Evolutionary conservation across 2,797 vertebrate genomes (phyloP), one percentile per base, ranked within the genome.

Genomic region (Caiman crocodilus): DNA sequence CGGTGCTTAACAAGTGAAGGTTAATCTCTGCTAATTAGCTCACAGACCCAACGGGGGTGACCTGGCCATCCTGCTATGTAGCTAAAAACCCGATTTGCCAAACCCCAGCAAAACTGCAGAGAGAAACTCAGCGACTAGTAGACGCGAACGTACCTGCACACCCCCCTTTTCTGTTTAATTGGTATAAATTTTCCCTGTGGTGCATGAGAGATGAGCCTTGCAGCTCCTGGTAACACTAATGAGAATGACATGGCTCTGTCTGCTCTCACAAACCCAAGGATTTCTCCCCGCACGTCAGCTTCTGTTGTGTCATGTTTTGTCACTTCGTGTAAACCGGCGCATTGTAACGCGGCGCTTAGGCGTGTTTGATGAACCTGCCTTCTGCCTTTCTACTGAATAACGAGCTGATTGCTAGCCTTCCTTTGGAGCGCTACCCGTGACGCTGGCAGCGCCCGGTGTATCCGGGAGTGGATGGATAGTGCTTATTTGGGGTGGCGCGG

Each of bases 21-120:
- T 71, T 81, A 13, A 87, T 91, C 80, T 35, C 79, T 42, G 57
- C 77, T 93, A 91, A 90, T 90, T 90, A 92, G 67, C 6, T 16
- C 75, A 84, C n/a, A 55, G 64, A 85, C 64, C 86, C 26, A 4
- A 56, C 74, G 82, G 1, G 0, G 55, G 64, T 90, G 59, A 76
- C 77, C 83, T 74, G 23, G 20, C 32, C 56, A 87, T 92, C 65
- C 84, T 58, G 94, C 87, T 69, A 63, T 13, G 18, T 42, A 20
- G 63, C 84, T 78, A 73, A 96, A 91, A 85, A 58, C 18, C 5
- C 30, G 85, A 90, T 88, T 92, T 85, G 76, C 50, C 0, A 5
- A 77, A 25, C 3, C 76, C 13, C 35, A 76, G 77, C 85, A 79
- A 78, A 77, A 64, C 11, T 12, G 61, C 69, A 35, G 10, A 76